Conservation (phyloP, 2,888 invertebrate species). For the Pimpla rufipes region DNA sequence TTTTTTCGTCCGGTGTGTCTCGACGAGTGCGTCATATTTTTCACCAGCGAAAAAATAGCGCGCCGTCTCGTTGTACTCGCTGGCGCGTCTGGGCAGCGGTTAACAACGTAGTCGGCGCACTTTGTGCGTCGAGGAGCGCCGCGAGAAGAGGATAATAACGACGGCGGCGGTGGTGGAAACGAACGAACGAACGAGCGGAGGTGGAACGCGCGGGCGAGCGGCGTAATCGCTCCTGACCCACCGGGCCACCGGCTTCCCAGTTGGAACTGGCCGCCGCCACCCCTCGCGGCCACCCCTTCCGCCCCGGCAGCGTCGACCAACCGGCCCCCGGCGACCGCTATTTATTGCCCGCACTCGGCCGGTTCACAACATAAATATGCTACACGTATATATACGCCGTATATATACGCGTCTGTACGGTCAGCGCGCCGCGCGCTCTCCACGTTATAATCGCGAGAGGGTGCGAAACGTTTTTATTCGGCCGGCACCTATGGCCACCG, state of each 20-base stretch:
- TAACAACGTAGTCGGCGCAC: too few relatives aligned
- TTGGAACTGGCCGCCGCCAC: conserved; percentile 30
- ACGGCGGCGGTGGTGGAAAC: conserved; percentile 63
- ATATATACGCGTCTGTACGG: conserved; percentile 10
- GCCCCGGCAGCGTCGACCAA: conserved; percentile 64
- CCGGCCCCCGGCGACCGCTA: conserved; percentile 77
- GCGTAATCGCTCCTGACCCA: conserved; percentile 81
- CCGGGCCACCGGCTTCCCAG: conserved; percentile 69
- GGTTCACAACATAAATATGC: conserved; percentile 85
- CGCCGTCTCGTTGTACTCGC: too few relatives aligned
- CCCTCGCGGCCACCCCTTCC: conserved; percentile 67
- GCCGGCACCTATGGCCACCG: conserved; percentile 42
- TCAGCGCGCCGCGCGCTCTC: neutral
- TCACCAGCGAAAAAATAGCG: too few relatives aligned
- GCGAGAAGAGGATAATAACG: conserved; percentile 37
- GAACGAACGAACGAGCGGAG: conserved; percentile 57
- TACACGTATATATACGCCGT: conserved; percentile 77
- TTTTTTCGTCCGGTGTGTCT: conserved; percentile 74
- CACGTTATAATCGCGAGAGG: conserved; percentile 33
- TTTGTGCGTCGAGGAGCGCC: conserved; percentile 12
- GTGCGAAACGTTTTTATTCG: conserved; percentile 66
- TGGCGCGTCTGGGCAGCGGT: too few relatives aligned
- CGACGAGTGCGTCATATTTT: conserved; percentile 38
- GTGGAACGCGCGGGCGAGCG: conserved; percentile 63
- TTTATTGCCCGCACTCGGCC: conserved; percentile 84